phyloP scores from a whole-genome alignment of 2,888 invertebrate species.

The Pristionchus fissidentatus region DNA sequence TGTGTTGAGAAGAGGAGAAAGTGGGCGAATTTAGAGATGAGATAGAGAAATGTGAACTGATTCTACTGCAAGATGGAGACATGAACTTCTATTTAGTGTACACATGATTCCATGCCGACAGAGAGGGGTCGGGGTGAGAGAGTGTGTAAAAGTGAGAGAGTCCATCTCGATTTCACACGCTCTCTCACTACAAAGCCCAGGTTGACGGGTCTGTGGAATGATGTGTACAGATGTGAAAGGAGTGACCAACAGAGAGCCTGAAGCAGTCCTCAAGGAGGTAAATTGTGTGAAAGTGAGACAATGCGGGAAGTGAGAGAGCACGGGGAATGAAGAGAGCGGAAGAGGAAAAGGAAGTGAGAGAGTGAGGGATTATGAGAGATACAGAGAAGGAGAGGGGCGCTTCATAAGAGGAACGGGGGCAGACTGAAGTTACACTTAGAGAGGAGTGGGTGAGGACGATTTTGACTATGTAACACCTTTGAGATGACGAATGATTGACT shows the following conservation, averaged over 20 bases:
- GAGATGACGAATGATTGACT: neutral
- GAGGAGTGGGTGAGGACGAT: neutral
- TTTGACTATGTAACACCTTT: constrained; percentile 42
- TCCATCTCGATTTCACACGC: no score
- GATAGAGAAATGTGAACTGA: neutral
- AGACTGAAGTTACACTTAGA: neutral
- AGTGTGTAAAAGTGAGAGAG: no score
- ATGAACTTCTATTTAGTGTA: no score
- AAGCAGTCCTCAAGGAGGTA: neutral
- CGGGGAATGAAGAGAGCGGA: constrained; percentile 16
- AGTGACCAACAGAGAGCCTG: neutral
- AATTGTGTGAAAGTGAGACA: constrained; percentile 27
- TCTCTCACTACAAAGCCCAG: no score
- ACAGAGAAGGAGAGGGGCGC: constrained; percentile 4
- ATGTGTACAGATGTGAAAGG: neutral
- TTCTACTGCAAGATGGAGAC: no score
- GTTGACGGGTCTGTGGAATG: neutral
- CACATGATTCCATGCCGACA: no score
- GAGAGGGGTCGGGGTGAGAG: neutral
- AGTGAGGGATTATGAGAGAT: neutral
- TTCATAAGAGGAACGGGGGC: constrained; percentile 37
- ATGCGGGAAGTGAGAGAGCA: neutral
- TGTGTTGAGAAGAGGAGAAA: neutral
- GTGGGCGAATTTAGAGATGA: neutral
- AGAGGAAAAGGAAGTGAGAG: constrained; percentile 25